These are phyloP conservation scores for Leptopilina syphax DNA, from an alignment of 2,888 invertebrate species.

Conservation along the genomic window DNA sequence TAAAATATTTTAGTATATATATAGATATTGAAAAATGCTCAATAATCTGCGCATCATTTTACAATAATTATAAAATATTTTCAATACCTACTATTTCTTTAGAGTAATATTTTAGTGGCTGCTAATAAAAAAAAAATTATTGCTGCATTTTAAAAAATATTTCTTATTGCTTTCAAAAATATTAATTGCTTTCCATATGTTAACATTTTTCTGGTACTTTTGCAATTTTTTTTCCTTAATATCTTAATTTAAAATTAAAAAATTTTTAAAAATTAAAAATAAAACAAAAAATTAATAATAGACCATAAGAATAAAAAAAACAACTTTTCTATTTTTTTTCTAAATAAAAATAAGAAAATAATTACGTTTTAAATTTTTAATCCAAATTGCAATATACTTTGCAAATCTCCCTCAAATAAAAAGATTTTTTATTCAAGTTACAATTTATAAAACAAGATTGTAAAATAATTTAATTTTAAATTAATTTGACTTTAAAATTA, in stretches of 20 bases:
- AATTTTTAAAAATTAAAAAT: not conserved
- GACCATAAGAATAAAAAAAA: no score
- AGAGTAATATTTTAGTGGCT: not conserved
- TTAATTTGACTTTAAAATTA: no score
- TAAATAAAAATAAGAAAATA: no score
- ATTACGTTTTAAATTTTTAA: no score
- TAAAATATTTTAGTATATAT: slow-evolving; percentile 16
- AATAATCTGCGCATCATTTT: slow-evolving; percentile 11
- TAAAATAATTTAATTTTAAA: no score
- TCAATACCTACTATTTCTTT: not conserved
- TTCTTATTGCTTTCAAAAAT: not conserved
- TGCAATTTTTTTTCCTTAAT: not conserved
- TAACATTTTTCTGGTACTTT: slow-evolving; percentile 2
- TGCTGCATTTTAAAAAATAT: not conserved
- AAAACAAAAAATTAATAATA: no score
- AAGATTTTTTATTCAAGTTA: no score
- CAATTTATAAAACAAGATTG: no score
- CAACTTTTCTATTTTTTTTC: no score
- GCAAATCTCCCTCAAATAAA: no score
- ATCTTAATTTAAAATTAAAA: not conserved
- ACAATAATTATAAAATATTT: not conserved
- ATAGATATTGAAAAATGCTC: slow-evolving; percentile 19
- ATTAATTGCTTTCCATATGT: not conserved
- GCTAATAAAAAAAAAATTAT: not conserved
- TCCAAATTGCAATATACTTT: no score